Evolutionary conservation across 2,888 invertebrate species (phyloP), one percentile per base, ranked within the genome.

Genomic region (Dusona sp.): DNA sequence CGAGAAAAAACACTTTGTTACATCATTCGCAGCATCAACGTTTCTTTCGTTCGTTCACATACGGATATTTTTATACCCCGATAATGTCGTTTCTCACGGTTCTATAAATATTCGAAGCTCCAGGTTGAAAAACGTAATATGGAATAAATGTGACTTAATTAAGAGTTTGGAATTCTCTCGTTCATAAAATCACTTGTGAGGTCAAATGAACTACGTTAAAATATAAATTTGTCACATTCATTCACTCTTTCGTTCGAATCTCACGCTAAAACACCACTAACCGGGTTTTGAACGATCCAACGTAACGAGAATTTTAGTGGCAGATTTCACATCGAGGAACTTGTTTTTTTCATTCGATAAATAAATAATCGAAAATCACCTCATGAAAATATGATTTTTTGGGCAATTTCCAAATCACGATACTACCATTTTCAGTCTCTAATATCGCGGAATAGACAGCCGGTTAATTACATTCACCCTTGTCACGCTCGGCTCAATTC

Each of bases 241-340:
- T 80, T 79, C 54, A 51, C 64, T 13, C 45, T 70, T 36, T 72
- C 29, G 13, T 68, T 25, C 45, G 29, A 65, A 85, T 74, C 45
- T 79, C 42, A 65, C 73, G 61, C 7, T 25, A 36, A 42, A 68
- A 73, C 22, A 61, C 45, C 73, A 80, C 83, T 77, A 13, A 81
- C 78, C 83, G 81, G 80, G 79, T 78, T 79, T 54, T 68, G 79
- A 38, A 29, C 75, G n/a, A 19, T 65, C n/a, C 51, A 57, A 83
- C 61, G 64, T 57, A 36, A 54, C 51, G 45, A 64, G 22, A 61
- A n/a, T 6, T 19, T 67, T 65, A 48, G 45, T 48, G 11, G 57
- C 51, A 73, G 73, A 42, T 68, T 73, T 36, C 22, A 16, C 48
- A 29, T 67, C 42, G 51, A n/a, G 29, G 51, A 72, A 45, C 22